Evolutionary conservation across 2,797 vertebrate species (phyloP), one percentile per base, ranked within the genome.

Genomic region (Oreochromis grahami): DNA sequence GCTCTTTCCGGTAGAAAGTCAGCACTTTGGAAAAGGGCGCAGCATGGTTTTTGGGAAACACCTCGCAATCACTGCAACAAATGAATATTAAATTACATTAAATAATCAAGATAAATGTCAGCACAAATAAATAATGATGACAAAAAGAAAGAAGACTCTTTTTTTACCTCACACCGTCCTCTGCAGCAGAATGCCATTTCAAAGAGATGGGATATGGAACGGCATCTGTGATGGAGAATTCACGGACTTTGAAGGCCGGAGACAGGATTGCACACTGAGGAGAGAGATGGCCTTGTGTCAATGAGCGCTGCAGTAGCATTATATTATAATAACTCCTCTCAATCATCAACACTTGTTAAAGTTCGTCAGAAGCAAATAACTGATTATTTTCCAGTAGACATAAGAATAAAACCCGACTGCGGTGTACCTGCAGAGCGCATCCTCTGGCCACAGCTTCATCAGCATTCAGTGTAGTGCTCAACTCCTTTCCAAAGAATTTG

Each of bases 171-270:
- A 97, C 65, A 48, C 97, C 98, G 81, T 99, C 99, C 90, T 99
- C 99, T 48, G 97, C 98, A 85, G 98, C 98, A 5, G 98, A 99
- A 95, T 97, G 98, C 99, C 99, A 99, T 89, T 98, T 98, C 90
- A 99, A 90, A 76, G 98, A 99, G 94, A 99, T 97, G 55, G 98
- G 96, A 86, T 98, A 99, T 0, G 97, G 96, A 76, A 98, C 96
- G 43, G 97, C 89, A 50, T 99, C 99, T 79, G 99, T 99, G 95
- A 98, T 99, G 86, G 97, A 99, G 94, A 99, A 99, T 76, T 99
- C 99, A 26, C 98, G 96, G 84, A 99, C 99, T 98, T 99, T 99
- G 96, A 99, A 99, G 74, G 98, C 98, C 34, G 99, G 99, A 2
- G 99, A 99, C 89, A 99, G 95, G 87, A 99, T 99, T 21, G 99